Base-by-base conservation (phyloP, 2,888 invertebrate species). In the Pristionchus fissidentatus region DNA sequence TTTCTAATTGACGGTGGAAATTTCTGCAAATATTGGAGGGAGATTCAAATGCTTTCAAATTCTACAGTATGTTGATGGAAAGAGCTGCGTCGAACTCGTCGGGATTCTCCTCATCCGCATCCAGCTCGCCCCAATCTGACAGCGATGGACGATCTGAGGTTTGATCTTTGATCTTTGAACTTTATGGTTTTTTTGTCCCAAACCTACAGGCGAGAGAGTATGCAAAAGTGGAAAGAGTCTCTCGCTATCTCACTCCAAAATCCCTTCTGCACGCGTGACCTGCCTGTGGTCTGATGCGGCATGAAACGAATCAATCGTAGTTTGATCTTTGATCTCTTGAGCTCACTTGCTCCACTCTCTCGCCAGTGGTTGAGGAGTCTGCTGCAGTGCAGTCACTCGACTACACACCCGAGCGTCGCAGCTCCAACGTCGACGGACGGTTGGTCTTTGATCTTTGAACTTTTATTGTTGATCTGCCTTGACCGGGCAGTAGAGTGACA, bases 51-150 rank as follows among this genome's bases (percentile, higher is more conserved):
- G n/a, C n/a, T 41, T 41, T 70, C 41, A 41, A 70, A 43, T 43
- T 8, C 43, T 70, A 70, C 41, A 70, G 70, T 43, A 70, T 70
- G 70, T 41, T 70, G 41, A 19, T 70, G 41, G 70, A 43, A 13
- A 38, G 70, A 10, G 7, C 43, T 26, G 22, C 38, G 35, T 26
- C 70, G 26, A 38, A 38, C 22, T 70, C 70, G 15, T 70, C 70
- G 1, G 70, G 70, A 1, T 70, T n/a, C 41, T 70, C n/a, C 43
- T 70, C n/a, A n/a, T n/a, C 70, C n/a, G 70, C 70, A 22, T 43
- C 70, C 26, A 38, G 43, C 41, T 70, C 70, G 70, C 70, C 70
- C 26, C n/a, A 26, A 70, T 70, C 70, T 38, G 26, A 41, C 26
- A 26, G 70, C n/a, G 66, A 19, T 0, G 35, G 66, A 19, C 22